Percentiles rank a stretch among this genome's conserved stretches.
phyloP scores from a whole-genome alignment of 1,140 invertebrate species.

The Aphaenogaster floridana region DNA sequence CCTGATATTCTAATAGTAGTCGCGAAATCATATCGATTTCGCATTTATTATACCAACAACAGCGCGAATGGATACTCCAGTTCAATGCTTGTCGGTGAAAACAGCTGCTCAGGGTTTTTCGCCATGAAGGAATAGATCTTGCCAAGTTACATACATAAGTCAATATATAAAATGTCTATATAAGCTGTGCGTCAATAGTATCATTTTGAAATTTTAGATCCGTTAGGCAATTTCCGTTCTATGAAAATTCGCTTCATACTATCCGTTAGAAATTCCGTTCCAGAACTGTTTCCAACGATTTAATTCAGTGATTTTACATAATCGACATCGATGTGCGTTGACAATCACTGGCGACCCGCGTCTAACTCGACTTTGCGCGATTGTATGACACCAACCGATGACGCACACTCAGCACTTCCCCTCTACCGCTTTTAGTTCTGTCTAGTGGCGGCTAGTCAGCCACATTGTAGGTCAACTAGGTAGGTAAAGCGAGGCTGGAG shows the following conservation, averaged over 20 bases:
- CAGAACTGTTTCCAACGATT: not conserved
- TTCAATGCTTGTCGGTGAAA: not conserved
- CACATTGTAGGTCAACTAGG: conserved; percentile 70
- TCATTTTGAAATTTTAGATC: conserved; percentile 2
- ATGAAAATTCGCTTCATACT: not conserved
- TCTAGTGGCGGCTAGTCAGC: conserved; percentile 53
- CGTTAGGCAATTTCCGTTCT: not conserved
- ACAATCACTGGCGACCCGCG: conserved; percentile 22
- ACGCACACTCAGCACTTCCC: conserved; percentile 7
- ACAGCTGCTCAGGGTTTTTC: not conserved
- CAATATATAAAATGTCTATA: not conserved
- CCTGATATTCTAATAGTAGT: not conserved
- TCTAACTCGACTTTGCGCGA: conserved; percentile 33
- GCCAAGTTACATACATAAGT: not conserved
- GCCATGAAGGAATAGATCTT: not conserved
- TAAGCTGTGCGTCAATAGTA: not conserved
- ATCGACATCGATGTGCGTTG: not conserved
- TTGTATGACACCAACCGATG: conserved; percentile 28
- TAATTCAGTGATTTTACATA: not conserved
- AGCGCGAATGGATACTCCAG: not conserved
- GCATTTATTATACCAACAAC: not conserved
- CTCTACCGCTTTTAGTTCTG: conserved; percentile 4
- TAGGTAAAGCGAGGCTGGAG: conserved; percentile 32
- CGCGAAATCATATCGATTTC: not conserved
- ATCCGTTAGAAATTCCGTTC: not conserved